Evolutionary conservation across 1,140 invertebrate species (phyloP), one percentile per base, ranked within the genome.

Genomic region (Planococcus citri): DNA sequence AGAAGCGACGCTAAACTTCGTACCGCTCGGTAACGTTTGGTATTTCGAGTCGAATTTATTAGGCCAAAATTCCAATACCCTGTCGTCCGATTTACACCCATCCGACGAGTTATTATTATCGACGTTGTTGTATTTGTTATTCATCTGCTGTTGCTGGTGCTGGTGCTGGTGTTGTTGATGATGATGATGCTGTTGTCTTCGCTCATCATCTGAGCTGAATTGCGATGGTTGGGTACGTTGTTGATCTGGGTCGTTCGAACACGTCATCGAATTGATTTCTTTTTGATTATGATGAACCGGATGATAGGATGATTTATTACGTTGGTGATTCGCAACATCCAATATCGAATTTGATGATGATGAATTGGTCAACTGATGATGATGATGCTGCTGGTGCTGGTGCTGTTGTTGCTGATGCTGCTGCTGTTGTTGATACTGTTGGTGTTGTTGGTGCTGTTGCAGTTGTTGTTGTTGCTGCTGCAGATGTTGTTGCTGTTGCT

Each of bases 41-140:
- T 95, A 95, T 79, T 95, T 95, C 0, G 92, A 90, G 78, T 95
- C 91, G 67, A 88, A 89, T 79, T 94, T 95, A 74, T 86, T 89
- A n/a, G 85, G 79, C 1, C 76, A 76, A 73, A 84, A 82, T 70
- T 80, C 78, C 64, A 77, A 76, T 25, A 79, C 71, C 20, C 74
- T 72, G 20, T 78, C 76, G 25, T 70, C 71, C 17, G 29, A 33
- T 33, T 33, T 14, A 12, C 64, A 37, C n/a, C 72, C 71, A 12
- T 72, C 68, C n/a, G 64, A 69, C 38, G 61, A 29, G 14, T 69
- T 60, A 57, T 71, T 69, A 4, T 70, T 70, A 33, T 73, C 72
- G 17, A 73, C 71, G 1, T 71, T 60, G 25, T 73, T 71, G 27
- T 70, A 27, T 25, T n/a, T 61, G 12, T 33, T 33, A n/a, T n/a